phyloP scores from a whole-genome alignment of 2,797 vertebrate genomes.

The Chanos chanos region DNA sequence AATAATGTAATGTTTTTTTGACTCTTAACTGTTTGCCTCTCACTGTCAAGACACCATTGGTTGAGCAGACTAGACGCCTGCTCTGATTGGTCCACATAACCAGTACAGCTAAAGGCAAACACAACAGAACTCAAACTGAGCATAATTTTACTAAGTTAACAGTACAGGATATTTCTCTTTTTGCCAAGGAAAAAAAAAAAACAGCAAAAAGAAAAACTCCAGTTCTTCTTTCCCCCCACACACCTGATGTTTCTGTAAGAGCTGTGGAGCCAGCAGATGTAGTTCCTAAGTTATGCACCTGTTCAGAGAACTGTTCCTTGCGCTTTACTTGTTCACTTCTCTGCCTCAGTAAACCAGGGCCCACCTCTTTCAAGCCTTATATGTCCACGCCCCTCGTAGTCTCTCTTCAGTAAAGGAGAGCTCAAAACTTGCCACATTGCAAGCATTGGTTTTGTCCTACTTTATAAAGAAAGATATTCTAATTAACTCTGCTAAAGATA shows the following conservation, averaged over 20 bases:
- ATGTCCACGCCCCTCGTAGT: conserved; percentile 44
- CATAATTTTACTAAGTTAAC: conserved; percentile 4
- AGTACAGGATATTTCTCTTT: conserved; percentile 50
- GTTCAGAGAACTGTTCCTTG: conserved; percentile 60
- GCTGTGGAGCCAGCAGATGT: conserved; percentile 71
- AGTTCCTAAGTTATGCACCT: conserved; percentile 79
- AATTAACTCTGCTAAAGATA: conserved; percentile 76
- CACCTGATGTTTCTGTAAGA: conserved; percentile 59
- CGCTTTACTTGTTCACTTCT: conserved; percentile 53
- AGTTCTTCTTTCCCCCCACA: conserved; percentile 49
- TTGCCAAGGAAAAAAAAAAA: conserved; percentile 13
- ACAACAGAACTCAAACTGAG: not conserved
- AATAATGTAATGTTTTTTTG: conserved; percentile 35
- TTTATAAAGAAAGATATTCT: conserved; percentile 44
- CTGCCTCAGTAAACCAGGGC: conserved; percentile 34
- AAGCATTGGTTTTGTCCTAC: conserved; percentile 51
- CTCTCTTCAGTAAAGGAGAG: conserved; percentile 71
- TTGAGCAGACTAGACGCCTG: not conserved
- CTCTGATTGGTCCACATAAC: conserved; percentile 16
- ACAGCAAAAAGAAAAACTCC: conserved; percentile 38
- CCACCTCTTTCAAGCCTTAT: conserved; percentile 30
- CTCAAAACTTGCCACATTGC: conserved; percentile 64
- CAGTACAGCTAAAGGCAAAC: conserved; percentile 24
- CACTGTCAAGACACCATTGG: conserved; percentile 29
- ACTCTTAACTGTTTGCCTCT: conserved; percentile 43